These are phyloP conservation scores for Eupithecia centaureata DNA, from an alignment of 2,888 invertebrate species.

Conservation along the genomic window DNA sequence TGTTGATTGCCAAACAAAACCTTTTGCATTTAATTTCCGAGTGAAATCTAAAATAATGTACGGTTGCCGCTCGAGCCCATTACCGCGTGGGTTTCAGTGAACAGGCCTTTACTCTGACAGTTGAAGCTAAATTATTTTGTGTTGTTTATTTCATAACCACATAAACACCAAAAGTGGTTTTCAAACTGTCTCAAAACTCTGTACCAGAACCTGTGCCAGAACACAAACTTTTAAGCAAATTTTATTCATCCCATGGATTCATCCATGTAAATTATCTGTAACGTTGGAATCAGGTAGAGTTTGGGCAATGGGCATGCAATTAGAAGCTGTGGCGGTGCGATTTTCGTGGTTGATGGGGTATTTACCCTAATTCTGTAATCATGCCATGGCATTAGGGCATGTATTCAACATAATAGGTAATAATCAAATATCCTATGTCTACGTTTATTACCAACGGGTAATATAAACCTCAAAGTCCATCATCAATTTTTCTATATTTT, in stretches of 20 bases:
- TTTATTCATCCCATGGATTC: too few species aligned
- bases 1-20: too few species aligned
- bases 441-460: too few species aligned
- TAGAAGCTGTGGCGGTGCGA: neutral
- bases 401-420: too few species aligned
- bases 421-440: too few species aligned
- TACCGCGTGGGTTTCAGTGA: too few species aligned
- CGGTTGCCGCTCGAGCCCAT: too few species aligned
- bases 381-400: neutral
- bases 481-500: too few species aligned
- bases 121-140: neutral
- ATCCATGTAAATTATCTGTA: neutral
- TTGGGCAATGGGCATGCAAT: constrained; percentile 1
- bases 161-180: neutral
- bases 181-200: neutral
- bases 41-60: too few species aligned
- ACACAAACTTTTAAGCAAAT: neutral
- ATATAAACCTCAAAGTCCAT: too few species aligned
- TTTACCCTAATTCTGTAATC: neutral
- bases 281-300: neutral
- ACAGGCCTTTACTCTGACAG: too few species aligned
- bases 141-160: neutral
- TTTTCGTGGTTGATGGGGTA: neutral
- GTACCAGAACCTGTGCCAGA: neutral
- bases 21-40: too few species aligned